Conservation (phyloP, 2,113 vertebrate genomes). For the Seriola quinqueradiata region DNA sequence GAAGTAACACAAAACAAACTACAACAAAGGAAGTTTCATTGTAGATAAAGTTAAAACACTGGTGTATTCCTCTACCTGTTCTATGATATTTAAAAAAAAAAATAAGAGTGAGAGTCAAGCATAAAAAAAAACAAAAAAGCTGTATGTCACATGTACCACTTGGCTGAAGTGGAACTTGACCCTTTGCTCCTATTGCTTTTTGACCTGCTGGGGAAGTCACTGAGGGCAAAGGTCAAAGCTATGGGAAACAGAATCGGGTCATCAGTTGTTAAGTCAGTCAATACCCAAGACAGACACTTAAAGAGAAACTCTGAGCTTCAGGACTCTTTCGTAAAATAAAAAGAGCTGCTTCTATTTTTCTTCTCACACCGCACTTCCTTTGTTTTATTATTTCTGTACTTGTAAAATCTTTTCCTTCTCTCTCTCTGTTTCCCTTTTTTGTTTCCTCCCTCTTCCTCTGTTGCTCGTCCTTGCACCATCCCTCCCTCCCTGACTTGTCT, state of each 20-base stretch:
- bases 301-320: slow-evolving; percentile 14
- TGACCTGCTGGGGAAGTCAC: slow-evolving; percentile 68
- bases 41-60: neutral
- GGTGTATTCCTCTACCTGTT: neutral
- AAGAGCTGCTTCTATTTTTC: neutral
- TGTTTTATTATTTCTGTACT: slow-evolving; percentile 6
- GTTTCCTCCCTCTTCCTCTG: neutral
- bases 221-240: slow-evolving; percentile 73
- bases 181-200: slow-evolving; percentile 61
- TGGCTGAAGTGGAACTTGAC: slow-evolving; percentile 71
- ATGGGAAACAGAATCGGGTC: slow-evolving; percentile 62
- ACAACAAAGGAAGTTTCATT: slow-evolving; percentile 4
- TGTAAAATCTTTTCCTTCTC: neutral
- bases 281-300: slow-evolving; percentile 43
- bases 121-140: neutral
- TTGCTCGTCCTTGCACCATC: slow-evolving; percentile 30
- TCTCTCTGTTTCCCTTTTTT: neutral
- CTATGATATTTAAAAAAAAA: neutral
- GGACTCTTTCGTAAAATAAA: neutral
- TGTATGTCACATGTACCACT: slow-evolving; percentile 30
- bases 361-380: neutral
- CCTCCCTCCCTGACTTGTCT: slow-evolving; percentile 41
- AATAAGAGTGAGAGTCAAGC: neutral
- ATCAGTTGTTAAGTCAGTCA: slow-evolving; percentile 60
- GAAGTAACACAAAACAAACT: neutral